Conservation (phyloP, 2,797 vertebrate genomes). For the Mastacembelus armatus region DNA sequence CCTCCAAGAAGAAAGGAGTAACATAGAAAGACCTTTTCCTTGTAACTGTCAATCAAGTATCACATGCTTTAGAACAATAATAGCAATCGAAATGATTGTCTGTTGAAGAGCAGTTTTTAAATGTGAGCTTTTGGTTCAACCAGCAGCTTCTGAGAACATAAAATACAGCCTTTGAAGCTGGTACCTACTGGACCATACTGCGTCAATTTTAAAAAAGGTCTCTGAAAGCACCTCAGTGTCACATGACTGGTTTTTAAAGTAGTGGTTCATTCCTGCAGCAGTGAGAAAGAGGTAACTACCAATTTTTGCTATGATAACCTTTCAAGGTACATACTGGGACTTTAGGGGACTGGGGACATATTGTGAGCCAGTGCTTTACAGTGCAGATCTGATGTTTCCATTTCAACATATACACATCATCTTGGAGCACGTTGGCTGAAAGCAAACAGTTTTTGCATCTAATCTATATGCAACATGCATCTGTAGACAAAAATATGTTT, state of each 20-base stretch:
- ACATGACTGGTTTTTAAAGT: too few relatives aligned
- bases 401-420: too few relatives aligned
- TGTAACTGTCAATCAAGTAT: not conserved
- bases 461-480: not conserved
- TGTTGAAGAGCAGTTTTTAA: not conserved
- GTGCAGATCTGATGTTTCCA: constrained; percentile 5
- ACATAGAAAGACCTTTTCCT: not conserved
- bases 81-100: not conserved
- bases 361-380: not conserved
- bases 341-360: too few relatives aligned
- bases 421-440: too few relatives aligned
- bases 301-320: too few relatives aligned
- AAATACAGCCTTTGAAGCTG: too few relatives aligned
- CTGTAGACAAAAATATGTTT: not conserved
- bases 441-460: not conserved
- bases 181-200: too few relatives aligned
- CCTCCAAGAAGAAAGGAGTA: not conserved
- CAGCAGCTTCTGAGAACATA: not conserved
- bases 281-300: too few relatives aligned
- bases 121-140: not conserved
- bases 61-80: not conserved
- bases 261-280: too few relatives aligned
- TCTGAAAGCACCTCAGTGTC: too few relatives aligned
- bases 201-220: too few relatives aligned
- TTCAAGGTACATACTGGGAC: too few relatives aligned